Evolutionary conservation across 1,140 invertebrate genomes (phyloP).

Genomic region (Reticulitermes speratus): DNA sequence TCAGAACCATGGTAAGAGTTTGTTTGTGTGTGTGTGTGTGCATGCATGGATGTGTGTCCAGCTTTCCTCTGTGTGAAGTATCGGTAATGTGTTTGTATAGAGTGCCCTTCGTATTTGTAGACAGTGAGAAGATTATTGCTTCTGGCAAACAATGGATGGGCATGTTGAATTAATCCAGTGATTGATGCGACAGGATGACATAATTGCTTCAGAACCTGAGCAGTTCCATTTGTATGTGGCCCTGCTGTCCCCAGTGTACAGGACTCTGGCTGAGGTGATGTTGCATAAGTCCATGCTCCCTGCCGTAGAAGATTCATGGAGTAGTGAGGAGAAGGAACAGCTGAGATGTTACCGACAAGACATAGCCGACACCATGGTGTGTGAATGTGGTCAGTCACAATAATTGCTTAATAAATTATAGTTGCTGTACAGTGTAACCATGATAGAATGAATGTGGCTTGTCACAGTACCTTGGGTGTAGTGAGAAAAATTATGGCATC

Average conservation of each 20-base stretch:
- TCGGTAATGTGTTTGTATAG: too few species aligned
- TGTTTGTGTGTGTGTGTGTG: too few species aligned
- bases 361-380: conserved; percentile 80
- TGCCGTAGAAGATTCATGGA: conserved; percentile 51
- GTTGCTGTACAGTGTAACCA: conserved; percentile 34
- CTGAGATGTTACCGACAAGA: conserved; percentile 91
- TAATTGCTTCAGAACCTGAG: conserved; percentile 53
- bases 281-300: conserved; percentile 65
- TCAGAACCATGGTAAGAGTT: too few species aligned
- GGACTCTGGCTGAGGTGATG: conserved; percentile 61
- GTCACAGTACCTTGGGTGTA: background rate
- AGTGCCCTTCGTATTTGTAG: too few species aligned
- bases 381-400: background rate
- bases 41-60: background rate
- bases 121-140: too few species aligned
- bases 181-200: conserved; percentile 56
- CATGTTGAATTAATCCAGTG: too few species aligned
- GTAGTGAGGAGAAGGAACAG: conserved; percentile 76
- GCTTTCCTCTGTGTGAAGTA: too few species aligned
- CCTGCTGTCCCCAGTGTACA: conserved; percentile 64
- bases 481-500: background rate
- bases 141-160: too few species aligned
- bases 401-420: conserved; percentile 31
- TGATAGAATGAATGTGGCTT: background rate
- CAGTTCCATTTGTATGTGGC: conserved; percentile 51